A percentile compares a stretch with the other conserved stretches of the same genome.
Conservation (phyloP, 2,888 invertebrate species). For the Ommatoiulus sabulosus region DNA sequence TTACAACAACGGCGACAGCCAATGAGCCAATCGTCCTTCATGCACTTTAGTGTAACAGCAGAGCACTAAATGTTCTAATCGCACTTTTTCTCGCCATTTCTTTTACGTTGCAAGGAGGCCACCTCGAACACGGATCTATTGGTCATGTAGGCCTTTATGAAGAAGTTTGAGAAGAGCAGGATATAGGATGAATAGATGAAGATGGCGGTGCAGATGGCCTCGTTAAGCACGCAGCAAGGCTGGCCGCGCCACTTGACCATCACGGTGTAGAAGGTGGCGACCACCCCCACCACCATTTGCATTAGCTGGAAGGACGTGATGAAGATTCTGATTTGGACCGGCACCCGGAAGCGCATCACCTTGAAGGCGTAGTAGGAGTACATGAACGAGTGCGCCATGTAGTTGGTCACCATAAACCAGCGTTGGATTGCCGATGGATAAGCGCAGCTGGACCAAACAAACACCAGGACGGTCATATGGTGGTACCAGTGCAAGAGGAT, state of each 20-base stretch:
- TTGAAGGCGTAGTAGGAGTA: too few relatives aligned
- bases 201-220: constrained; percentile 60
- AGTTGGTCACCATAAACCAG: constrained; percentile 65
- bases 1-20: too few relatives aligned
- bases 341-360: constrained; percentile 64
- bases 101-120: background rate
- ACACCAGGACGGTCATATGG: constrained; percentile 60
- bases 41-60: too few relatives aligned
- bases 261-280: constrained; percentile 66
- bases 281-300: constrained; percentile 69
- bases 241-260: constrained; percentile 59
- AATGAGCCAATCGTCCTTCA: too few relatives aligned
- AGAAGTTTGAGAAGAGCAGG: constrained; percentile 67
- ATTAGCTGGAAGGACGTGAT: constrained; percentile 69
- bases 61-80: too few relatives aligned
- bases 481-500: too few relatives aligned
- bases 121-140: background rate
- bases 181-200: constrained; percentile 67
- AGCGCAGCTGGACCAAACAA: constrained; percentile 63
- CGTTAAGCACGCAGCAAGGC: constrained; percentile 61
- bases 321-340: constrained; percentile 67
- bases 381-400: too few relatives aligned
- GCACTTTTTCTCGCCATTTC: background rate
- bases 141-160: constrained; percentile 65
- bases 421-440: constrained; percentile 64